phyloP scores from a whole-genome alignment of 2,888 invertebrate species.

The Polydesmus complanatus region DNA sequence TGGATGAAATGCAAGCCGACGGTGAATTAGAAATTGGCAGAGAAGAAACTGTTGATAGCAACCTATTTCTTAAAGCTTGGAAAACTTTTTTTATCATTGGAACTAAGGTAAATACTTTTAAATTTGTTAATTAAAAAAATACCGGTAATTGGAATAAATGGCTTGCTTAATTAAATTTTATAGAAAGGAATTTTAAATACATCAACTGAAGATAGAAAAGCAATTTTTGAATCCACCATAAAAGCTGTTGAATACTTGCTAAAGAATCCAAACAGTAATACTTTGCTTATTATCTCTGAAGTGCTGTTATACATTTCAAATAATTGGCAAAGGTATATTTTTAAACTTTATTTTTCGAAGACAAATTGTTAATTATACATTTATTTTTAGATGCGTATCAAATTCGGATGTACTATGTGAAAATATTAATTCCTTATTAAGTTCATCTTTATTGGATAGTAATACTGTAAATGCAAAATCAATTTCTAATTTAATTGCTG shows the following conservation, averaged over 20 bases:
- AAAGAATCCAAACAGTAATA: background rate
- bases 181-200: background rate
- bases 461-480: background rate
- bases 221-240: background rate
- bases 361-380: background rate
- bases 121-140: background rate
- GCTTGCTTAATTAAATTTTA: background rate
- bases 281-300: background rate
- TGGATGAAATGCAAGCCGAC: background rate
- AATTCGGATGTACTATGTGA: background rate
- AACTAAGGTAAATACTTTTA: background rate
- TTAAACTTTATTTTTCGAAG: background rate
- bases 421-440: background rate
- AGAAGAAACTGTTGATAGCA: background rate
- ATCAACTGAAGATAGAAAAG: background rate
- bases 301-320: background rate
- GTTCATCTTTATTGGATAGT: background rate
- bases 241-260: background rate
- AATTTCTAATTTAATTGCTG: background rate
- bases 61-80: constrained; percentile 4
- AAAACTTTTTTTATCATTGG: constrained; percentile 10
- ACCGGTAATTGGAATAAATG: background rate
- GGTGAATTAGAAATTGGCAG: background rate
- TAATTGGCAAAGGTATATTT: background rate
- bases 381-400: background rate